Evolutionary conservation across 2,888 invertebrate species (phyloP), one percentile per base, ranked within the genome.

Genomic region (Eupeodes luniger): DNA sequence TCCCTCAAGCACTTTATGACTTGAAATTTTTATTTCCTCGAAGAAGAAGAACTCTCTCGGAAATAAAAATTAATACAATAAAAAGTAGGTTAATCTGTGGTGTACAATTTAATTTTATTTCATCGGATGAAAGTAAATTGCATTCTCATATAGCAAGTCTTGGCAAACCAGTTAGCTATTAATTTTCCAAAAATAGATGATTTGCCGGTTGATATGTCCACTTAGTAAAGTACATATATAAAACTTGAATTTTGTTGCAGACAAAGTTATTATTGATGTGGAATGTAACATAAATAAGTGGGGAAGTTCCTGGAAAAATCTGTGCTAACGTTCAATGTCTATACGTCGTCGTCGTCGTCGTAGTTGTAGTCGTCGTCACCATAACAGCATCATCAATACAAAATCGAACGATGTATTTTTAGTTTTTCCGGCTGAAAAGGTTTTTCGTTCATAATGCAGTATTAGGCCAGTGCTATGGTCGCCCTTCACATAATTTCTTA

Each of bases 21-120:
- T 55, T 44, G 0, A 40, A 40, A 40, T 44, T 34, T 40, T 51
- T 36, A 40, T 70, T 55, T 55, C 9, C 34, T 47, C 51, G 7
- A 6, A 16, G 0, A 66, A 36, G 59, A 66, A 34, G 53, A 57
- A 36, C n/a, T 49, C 40, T 64, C 77, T 82, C 44, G 44, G 51
- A 16, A 64, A 59, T 10, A 66, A 49, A 40, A 67, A 59, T 19
- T 9, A 49, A 66, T 1, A 59, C 59, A 44, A 74, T 51, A 53
- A 76, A 76, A 85, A 81, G 72, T 85, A 85, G 85, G 85, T 81
- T 81, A 85, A 85, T 85, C 59, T 72, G 14, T 80, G 40, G 53
- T 14, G 67, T 61, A 44, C 67, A 69, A 78, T 81, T 47, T 14
- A 19, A 27, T 9, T 49, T 2, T 4, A 49, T 66, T 40, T 67